Base-by-base conservation (phyloP, 1,140 invertebrate species). In the Drosophila nebulosa region DNA sequence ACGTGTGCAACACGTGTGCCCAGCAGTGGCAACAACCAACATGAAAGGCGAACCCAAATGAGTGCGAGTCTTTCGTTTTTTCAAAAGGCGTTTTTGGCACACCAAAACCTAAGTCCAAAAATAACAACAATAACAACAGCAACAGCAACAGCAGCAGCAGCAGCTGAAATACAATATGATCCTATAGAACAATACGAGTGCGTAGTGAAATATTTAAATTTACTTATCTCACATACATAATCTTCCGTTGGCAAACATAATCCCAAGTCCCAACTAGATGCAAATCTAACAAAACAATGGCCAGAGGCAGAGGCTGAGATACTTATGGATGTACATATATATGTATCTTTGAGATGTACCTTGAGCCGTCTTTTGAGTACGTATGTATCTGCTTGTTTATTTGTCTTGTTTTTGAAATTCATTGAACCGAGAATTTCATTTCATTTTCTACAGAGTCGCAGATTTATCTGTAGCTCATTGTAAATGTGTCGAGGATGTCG, bases 381-480 rank as follows among this genome's bases (percentile, higher is more conserved):
- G n/a, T 42, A 18, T 16, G 1, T 14, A 14, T 42, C 62, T 55
- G 62, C 62, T 72, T 76, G 55, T 67, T 76, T 76, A 64, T 66
- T 77, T 77, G 66, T 39, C 71, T 77, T 71, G 74, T 77, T 77
- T 74, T 77, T 74, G 70, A 74, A 73, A 77, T 77, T 77, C 74
- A 63, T 64, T 77, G 74, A 77, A 77, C 74, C 74, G 71, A 74
- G 65, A 74, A 77, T 74, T 74, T 69, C 70, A 77, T 77, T 77
- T 74, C 50, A 69, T 65, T 77, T 73, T 64, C 52, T 66, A 69
- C 66, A 65, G 71, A 77, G 74, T 74, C 65, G 74, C 71, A 77
- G 71, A 77, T 77, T 69, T 77, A 77, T 77, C 66, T 74, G 26
- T 55, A 51, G 27, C 39, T 58, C 55, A 55, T 55, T 55, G 52